Evolutionary conservation across 2,888 invertebrate genomes (phyloP), one percentile per base, ranked within the genome.

Genomic region (Dryobotodes eremita): DNA sequence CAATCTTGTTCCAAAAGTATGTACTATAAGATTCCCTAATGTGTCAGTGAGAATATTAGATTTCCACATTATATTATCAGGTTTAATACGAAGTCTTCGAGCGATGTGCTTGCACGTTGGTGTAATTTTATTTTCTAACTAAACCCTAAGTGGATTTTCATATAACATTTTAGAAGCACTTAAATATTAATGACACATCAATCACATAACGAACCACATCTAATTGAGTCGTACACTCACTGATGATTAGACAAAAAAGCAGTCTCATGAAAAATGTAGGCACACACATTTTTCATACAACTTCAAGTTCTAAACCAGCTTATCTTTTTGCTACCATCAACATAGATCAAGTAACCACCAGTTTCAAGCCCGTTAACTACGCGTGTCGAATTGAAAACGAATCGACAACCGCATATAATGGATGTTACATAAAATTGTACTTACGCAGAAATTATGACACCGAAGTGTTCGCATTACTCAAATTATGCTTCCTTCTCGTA

Each of bases 401-500:
- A 83, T 82, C 80, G 82, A 79, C 84, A 83, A 82, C 84, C 80
- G 80, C 75, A 50, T 57, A 84, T 80, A 85, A 87, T 87, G 59
- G 79, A 79, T 77, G 61, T 86, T 80, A 80, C 77, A 73, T 78
- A 84, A 79, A 84, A 86, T 62, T 80, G 80, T 86, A 96, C 96
- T 96, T 90, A 96, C 96, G 94, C 96, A 93, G 90, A 92, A 92
- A 92, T 94, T 92, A 89, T 92, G 86, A 91, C 90, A 91, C 93
- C 94, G 90, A 90, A 91, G 92, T 93, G 91, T 94, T 95, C 91
- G 94, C 96, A 96, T 96, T 95, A 95, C 96, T 95, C 92, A 93
- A 91, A 92, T 92, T 92, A 93, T 93, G 90, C 89, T 87, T 89
- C 90, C 91, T 93, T 90, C 89, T 89, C 89, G 84, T 89, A 89